Conservation (phyloP, 2,113 vertebrate species). For the Toxotes jaculatrix region DNA sequence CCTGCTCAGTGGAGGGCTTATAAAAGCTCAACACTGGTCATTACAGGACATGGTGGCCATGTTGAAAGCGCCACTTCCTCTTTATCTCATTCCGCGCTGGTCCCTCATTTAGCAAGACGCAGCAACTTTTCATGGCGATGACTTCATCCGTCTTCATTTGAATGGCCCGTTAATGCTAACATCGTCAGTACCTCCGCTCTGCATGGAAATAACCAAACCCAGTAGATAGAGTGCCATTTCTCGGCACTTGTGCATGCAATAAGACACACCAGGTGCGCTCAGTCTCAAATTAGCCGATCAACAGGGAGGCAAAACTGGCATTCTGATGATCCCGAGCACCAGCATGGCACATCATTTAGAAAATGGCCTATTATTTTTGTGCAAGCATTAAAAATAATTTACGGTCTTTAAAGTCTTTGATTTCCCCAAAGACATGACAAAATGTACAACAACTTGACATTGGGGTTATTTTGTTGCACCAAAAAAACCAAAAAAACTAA, state of each 20-base stretch:
- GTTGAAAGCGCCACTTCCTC: constrained; percentile 66
- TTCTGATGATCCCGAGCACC: constrained; percentile 82
- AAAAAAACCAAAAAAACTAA: constrained; percentile 5
- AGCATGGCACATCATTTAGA: constrained; percentile 84
- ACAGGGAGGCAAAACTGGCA: constrained; percentile 84
- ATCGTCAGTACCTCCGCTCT: constrained; percentile 75
- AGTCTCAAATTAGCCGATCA: constrained; percentile 86
- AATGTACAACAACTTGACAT: constrained; percentile 70
- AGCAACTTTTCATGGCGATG: constrained; percentile 57
- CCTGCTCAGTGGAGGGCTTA: constrained; percentile 59
- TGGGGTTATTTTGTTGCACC: constrained; percentile 38
- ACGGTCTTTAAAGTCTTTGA: constrained; percentile 81
- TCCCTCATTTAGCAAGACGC: constrained; percentile 51
- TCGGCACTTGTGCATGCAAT: constrained; percentile 74
- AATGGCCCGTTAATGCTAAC: constrained; percentile 80
- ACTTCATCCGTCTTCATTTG: constrained; percentile 76
- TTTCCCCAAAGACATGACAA: constrained; percentile 76
- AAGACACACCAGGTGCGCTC: constrained; percentile 86
- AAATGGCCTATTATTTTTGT: constrained; percentile 88
- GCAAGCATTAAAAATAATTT: constrained; percentile 87
- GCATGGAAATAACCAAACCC: constrained; percentile 75
- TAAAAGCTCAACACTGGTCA: constrained; percentile 66
- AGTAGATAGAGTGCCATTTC: constrained; percentile 73
- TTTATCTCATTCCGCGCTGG: constrained; percentile 29
- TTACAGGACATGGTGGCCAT: constrained; percentile 66